phyloP scores from a whole-genome alignment of 2,888 invertebrate species.

The Caenorhabditis sp. region DNA sequence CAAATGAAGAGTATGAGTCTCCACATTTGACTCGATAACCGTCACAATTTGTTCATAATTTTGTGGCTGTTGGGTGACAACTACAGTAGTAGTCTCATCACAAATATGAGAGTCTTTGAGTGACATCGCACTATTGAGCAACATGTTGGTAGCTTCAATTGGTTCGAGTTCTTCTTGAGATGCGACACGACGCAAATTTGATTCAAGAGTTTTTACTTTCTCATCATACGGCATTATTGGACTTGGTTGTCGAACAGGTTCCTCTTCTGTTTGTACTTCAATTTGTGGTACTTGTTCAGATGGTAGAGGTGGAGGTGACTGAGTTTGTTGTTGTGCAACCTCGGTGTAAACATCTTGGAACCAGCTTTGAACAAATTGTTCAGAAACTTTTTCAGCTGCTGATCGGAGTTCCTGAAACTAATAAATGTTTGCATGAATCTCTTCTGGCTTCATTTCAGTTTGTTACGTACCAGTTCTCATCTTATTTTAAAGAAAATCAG shows the following conservation, averaged over 20 bases:
- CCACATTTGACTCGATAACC: slow-evolving; percentile 50
- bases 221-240: slow-evolving; percentile 35
- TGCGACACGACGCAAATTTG: slow-evolving; percentile 28
- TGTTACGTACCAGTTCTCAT: not conserved
- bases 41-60: slow-evolving; percentile 56
- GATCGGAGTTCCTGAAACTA: slow-evolving; percentile 9
- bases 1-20: slow-evolving; percentile 25
- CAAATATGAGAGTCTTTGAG: slow-evolving; percentile 54
- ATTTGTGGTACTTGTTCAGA: not conserved
- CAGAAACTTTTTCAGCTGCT: slow-evolving; percentile 37
- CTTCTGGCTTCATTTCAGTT: no score
- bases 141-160: slow-evolving; percentile 48
- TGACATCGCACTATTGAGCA: slow-evolving; percentile 51
- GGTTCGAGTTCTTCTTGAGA: slow-evolving; percentile 37
- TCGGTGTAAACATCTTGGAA: slow-evolving; percentile 28
- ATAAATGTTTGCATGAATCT: not conserved
- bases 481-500: no score
- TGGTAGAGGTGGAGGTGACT: not conserved
- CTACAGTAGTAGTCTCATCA: slow-evolving; percentile 53
- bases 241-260: not conserved
- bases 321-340: slow-evolving; percentile 2
- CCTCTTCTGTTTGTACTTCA: not conserved
- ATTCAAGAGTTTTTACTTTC: slow-evolving; percentile 36
- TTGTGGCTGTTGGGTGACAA: slow-evolving; percentile 52
- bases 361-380: slow-evolving; percentile 31